Evolutionary conservation across 2,797 vertebrate genomes (phyloP), one percentile per base, ranked within the genome.

Genomic region (Oreortyx pictus): DNA sequence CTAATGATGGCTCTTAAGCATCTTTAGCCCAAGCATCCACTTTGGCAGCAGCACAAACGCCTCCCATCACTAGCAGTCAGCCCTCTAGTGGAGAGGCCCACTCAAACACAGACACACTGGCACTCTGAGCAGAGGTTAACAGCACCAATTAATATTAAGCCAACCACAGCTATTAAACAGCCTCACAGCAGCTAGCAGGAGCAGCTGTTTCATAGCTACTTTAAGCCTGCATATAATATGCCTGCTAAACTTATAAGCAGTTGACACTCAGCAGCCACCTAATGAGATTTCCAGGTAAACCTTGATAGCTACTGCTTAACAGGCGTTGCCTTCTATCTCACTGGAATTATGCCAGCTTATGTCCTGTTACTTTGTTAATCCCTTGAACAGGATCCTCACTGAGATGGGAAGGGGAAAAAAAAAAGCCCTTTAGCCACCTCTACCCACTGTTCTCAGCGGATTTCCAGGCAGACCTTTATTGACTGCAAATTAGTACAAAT

Each of bases 401-500:
- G 44, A 78, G 65, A 39, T 64, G 18, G 11, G 7, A 1, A 11
- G 41, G 60, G 52, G 29, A 7, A 64, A 14, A 9, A 29, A 24
- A 27, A 35, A 64, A 14, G 7, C 12, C 33, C 37, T 62, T 85
- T 72, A 94, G 59, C 43, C 83, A 27, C 20, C 94, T 46, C 62
- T 73, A 89, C 47, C 35, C 72, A 11, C 62, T 81, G 72, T 41
- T 91, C 92, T 83, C 92, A 39, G 66, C 72, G n/a, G 31, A 83
- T 49, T 89, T 88, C 43, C 47, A 94, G 67, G 82, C 76, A 94
- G 92, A 73, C 50, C 62, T 59, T 75, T 41, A 17, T 87, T 79
- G 94, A 92, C 88, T 95, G 74, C 73, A 92, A 90, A 96, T 93
- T 4, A 94, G 79, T 7, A 8, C 49, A 85, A 84, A 87, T 82